Evolutionary conservation across 2,113 vertebrate species (phyloP).

Genomic region (Burhinus oedicnemus): DNA sequence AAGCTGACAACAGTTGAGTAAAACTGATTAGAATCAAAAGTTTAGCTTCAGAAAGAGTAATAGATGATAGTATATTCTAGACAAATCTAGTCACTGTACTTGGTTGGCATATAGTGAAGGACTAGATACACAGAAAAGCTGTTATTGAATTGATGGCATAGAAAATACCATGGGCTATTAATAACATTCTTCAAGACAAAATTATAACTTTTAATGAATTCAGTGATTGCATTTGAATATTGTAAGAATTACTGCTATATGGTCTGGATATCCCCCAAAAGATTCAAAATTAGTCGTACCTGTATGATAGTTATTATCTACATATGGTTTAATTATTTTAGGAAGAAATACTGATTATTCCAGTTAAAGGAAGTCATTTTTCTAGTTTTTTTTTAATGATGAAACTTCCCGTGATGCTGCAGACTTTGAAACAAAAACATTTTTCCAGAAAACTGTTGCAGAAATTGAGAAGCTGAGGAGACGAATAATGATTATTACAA

Average conservation of each 20-base stretch:
- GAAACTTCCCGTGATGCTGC: background rate
- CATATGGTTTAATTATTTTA: background rate
- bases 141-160: background rate
- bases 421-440: background rate
- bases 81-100: background rate
- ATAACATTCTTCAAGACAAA: background rate
- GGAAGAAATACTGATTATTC: background rate
- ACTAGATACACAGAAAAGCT: background rate
- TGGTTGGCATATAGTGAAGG: background rate
- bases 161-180: background rate
- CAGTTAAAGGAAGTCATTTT: background rate
- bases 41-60: background rate
- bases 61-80: background rate
- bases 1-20: background rate
- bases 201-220: background rate
- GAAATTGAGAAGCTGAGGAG: background rate
- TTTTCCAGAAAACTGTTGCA: background rate
- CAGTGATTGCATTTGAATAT: background rate
- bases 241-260: background rate
- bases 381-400: background rate
- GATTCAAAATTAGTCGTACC: background rate
- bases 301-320: background rate
- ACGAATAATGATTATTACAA: background rate
- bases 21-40: conserved; percentile 14
- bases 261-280: background rate